Conservation (phyloP, 2,888 invertebrate species). For the Luffia ferchaultella region DNA sequence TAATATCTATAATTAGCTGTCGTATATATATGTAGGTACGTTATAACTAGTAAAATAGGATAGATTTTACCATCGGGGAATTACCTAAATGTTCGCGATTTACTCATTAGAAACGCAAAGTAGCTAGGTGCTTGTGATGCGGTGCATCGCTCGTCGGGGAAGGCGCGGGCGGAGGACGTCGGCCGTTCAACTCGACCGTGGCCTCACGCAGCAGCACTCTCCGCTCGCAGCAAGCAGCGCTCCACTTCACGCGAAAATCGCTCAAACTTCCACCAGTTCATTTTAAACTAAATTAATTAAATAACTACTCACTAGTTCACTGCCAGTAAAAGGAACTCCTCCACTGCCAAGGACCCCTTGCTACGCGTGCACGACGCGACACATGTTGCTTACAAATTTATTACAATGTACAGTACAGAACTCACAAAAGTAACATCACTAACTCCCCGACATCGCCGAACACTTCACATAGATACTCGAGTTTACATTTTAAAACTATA, state of each 20-base stretch:
- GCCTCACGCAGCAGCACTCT: slow-evolving; percentile 23
- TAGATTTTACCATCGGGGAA: no score
- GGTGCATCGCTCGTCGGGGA: background rate
- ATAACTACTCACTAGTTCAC: slow-evolving; percentile 1
- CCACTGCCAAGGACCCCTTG: background rate
- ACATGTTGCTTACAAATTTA: background rate
- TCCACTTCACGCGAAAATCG: slow-evolving; percentile 5
- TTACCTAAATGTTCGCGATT: background rate
- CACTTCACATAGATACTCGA: slow-evolving; percentile 52
- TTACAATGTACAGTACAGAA: background rate
- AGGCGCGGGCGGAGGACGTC: slow-evolving; percentile 18
- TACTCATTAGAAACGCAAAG: background rate
- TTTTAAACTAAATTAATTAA: background rate
- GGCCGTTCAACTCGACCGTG: slow-evolving; percentile 54
- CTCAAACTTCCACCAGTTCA: slow-evolving; percentile 1
- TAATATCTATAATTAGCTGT: no score
- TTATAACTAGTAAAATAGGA: no score
- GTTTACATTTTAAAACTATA: slow-evolving; percentile 30
- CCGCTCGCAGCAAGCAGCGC: slow-evolving; percentile 9
- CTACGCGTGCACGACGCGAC: background rate
- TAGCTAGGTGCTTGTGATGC: background rate
- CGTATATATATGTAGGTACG: no score
- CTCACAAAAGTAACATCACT: background rate
- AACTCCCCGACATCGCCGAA: slow-evolving; percentile 12
- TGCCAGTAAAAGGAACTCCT: background rate